Base-by-base conservation (phyloP, 2,888 invertebrate species). In the Polydrusus pterygomalis region DNA sequence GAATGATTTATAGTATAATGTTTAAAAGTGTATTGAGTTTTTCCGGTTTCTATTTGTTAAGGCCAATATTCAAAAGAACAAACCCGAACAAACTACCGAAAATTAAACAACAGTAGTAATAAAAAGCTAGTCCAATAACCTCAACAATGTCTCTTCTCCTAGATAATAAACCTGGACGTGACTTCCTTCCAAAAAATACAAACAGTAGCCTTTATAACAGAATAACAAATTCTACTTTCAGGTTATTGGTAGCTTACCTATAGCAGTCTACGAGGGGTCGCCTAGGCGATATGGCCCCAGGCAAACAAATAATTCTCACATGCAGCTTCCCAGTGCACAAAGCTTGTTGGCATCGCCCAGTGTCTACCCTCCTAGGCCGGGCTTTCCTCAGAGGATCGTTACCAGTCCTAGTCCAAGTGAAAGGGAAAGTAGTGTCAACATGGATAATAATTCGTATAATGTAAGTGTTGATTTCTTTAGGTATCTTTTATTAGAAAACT, bases 231-330 rank as follows among this genome's bases (percentile, higher is more conserved):
- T 25, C 60, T 15, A 18, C 56, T 45, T 63, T 49, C 45, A 77
- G 77, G 92, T 95, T 51, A 95, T 95, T 83, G 95, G 95, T 60
- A 94, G 92, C 87, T 89, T 96, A 82, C 96, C 96, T n/a, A 97
- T 97, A 82, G 96, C 97, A 18, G 96, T 97, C 85, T 97, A 97
- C 86, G 96, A 97, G 82, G 96, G 96, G 15, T 97, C 96, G 51
- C 97, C 97, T 15, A 89, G 96, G 81, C 91, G 97, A 81, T 96
- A 96, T 86, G 96, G 96, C 5, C 91, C 93, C 73, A 90, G 92
- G 30, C 87, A 87, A 81, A 85, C 83, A 77, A 86, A 84, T 81
- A 86, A 84, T 82, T 83, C 86, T 68, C 89, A 90, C 86, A 88
- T 89, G 74, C 89, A 90, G 85, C 87, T 91, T 83, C 90, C 91